These are phyloP conservation scores for Girardinus metallicus DNA, from an alignment of 2,797 vertebrate genomes.

Conservation along the genomic window DNA sequence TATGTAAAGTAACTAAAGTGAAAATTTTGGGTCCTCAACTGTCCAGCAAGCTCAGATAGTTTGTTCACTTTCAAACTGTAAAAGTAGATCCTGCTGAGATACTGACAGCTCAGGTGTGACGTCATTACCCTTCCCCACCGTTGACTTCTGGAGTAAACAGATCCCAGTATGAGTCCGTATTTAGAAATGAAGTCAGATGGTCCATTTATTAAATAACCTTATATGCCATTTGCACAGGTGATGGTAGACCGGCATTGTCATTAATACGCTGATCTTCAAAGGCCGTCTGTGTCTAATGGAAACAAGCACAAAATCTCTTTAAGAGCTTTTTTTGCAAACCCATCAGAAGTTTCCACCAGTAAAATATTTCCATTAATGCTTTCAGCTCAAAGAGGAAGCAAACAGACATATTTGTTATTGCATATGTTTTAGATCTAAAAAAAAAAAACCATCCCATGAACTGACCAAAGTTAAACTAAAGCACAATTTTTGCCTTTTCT, in stretches of 20 bases:
- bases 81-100: not conserved
- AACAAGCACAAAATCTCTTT: conserved; percentile 4
- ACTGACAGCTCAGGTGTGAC: not conserved
- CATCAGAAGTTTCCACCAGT: not conserved
- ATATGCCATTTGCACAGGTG: not conserved
- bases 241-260: not conserved
- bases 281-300: not conserved
- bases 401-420: not conserved
- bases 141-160: not conserved
- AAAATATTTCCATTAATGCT: not conserved
- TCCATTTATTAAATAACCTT: not conserved
- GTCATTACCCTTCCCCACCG: not conserved
- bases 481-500: not conserved
- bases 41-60: not conserved
- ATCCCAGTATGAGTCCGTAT: not conserved
- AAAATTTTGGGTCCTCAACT: not conserved
- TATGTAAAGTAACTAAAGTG: not conserved
- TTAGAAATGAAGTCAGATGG: not conserved
- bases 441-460: not conserved
- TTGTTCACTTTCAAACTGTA: not conserved
- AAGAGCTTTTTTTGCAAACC: not conserved
- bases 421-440: not conserved
- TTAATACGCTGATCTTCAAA: conserved; percentile 4
- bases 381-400: not conserved
- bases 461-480: not conserved